Evolutionary conservation across 2,113 vertebrate species (phyloP).

Genomic region (Spermophilus dauricus): DNA sequence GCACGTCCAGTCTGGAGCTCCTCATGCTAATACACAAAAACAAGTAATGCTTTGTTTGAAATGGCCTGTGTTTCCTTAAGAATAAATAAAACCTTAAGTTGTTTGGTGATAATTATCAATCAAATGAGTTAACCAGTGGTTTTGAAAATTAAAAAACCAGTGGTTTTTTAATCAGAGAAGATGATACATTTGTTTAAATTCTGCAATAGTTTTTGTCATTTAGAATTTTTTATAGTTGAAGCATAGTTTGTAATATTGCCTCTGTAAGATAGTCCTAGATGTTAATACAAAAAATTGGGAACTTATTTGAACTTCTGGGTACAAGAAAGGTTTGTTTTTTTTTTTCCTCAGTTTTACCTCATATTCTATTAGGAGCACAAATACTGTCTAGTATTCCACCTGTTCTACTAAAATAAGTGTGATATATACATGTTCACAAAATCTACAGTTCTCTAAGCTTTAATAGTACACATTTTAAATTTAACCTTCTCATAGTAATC

Average conservation of each 20-base stretch:
- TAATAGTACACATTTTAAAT: conserved; percentile 7
- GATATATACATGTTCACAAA: background rate
- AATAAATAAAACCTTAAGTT: conserved; percentile 67
- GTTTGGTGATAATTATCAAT: conserved; percentile 42
- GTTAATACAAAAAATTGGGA: background rate
- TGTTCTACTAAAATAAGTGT: background rate
- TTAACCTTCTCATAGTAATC: conserved; percentile 9
- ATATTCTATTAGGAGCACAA: conserved; percentile 32
- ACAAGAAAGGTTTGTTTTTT: conserved; percentile 56
- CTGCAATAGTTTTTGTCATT: background rate
- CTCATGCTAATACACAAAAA: background rate
- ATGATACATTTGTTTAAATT: conserved; percentile 51
- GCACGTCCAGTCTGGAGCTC: background rate
- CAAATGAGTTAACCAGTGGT: conserved; percentile 22
- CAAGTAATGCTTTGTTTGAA: conserved; percentile 63
- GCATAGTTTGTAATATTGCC: background rate
- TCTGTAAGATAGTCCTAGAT: background rate
- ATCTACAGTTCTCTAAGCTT: background rate
- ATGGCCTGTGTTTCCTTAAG: background rate
- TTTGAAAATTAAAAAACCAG: background rate
- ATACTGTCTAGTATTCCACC: conserved; percentile 20
- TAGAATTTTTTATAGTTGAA: conserved; percentile 45
- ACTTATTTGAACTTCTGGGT: conserved; percentile 33
- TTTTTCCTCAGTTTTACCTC: conserved; percentile 26
- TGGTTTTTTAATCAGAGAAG: conserved; percentile 40